Evolutionary conservation across 2,888 invertebrate species (phyloP).

Genomic region (Drosophila pseudotalamancana): DNA sequence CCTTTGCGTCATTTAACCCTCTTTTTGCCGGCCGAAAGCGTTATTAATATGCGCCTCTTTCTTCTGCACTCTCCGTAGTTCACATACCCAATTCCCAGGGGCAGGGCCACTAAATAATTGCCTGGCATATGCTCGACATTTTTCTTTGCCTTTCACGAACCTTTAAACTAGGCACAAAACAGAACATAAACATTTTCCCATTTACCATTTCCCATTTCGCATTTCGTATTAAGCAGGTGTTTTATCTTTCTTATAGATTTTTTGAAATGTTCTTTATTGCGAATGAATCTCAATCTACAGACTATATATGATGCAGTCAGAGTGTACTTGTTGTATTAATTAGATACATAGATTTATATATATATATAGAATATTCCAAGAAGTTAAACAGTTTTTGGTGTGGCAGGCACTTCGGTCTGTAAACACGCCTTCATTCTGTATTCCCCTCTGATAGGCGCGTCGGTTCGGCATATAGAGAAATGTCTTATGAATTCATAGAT

Average conservation of each 20-base stretch:
- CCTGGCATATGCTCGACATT: conserved; percentile 54
- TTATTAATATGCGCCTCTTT: conserved; percentile 75
- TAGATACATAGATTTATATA: not conserved
- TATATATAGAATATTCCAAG: not conserved
- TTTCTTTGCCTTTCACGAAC: not conserved
- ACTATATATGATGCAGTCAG: too few species aligned
- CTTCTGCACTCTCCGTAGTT: conserved; percentile 34
- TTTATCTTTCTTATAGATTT: not conserved
- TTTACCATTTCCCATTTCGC: not conserved
- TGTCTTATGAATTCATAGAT: not conserved
- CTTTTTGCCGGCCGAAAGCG: conserved; percentile 45
- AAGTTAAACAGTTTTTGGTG: not conserved
- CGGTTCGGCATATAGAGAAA: not conserved
- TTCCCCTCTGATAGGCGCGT: not conserved
- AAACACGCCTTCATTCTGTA: not conserved
- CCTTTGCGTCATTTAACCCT: conserved; percentile 72
- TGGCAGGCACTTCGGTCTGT: not conserved
- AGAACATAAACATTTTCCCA: not conserved
- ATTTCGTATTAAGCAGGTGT: too few species aligned
- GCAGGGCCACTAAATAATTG: conserved; percentile 62
- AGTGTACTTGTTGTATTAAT: too few species aligned
- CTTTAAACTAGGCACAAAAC: not conserved
- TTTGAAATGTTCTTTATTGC: not conserved
- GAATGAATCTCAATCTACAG: too few species aligned
- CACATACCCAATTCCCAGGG: conserved; percentile 51